Evolutionary conservation across 2,797 vertebrate species (phyloP).

Genomic region (Neostethus bicornis): DNA sequence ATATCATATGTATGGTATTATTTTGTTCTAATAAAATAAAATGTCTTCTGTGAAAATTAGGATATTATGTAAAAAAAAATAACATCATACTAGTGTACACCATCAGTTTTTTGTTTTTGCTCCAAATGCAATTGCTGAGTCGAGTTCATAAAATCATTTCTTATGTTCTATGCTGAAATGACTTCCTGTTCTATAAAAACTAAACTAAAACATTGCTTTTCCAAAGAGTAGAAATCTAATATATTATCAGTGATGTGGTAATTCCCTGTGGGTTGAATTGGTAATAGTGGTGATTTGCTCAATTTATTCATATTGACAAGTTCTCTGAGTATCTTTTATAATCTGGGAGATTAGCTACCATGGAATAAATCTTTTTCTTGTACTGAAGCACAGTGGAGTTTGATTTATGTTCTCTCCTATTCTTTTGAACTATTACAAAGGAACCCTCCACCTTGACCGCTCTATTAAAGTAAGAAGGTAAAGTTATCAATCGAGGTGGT

Average conservation of each 20-base stretch:
- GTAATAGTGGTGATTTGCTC: conserved; percentile 5
- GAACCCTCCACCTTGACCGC: conserved; percentile 86
- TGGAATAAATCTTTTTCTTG: conserved; percentile 39
- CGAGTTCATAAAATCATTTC: too few relatives aligned
- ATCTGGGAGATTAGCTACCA: conserved; percentile 59
- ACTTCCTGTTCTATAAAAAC: neutral
- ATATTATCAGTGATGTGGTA: neutral
- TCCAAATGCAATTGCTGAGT: too few relatives aligned
- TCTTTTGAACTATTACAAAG: conserved; percentile 80
- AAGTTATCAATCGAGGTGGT: conserved; percentile 89
- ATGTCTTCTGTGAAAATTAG: too few relatives aligned
- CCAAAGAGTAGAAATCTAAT: neutral
- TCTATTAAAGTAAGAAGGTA: conserved; percentile 89
- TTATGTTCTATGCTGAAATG: neutral
- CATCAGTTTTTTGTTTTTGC: too few relatives aligned
- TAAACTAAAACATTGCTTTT: neutral
- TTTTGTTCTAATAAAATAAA: too few relatives aligned
- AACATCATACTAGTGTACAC: too few relatives aligned
- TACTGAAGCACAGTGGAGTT: conserved; percentile 34
- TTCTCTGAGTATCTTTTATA: conserved; percentile 33
- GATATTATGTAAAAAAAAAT: too few relatives aligned
- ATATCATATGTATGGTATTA: too few relatives aligned
- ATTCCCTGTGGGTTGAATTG: neutral
- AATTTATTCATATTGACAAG: conserved; percentile 13
- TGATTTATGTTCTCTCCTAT: conserved; percentile 75